Conservation (phyloP, 23 tunicate genomes). For the Trididemnum clinides region DNA sequence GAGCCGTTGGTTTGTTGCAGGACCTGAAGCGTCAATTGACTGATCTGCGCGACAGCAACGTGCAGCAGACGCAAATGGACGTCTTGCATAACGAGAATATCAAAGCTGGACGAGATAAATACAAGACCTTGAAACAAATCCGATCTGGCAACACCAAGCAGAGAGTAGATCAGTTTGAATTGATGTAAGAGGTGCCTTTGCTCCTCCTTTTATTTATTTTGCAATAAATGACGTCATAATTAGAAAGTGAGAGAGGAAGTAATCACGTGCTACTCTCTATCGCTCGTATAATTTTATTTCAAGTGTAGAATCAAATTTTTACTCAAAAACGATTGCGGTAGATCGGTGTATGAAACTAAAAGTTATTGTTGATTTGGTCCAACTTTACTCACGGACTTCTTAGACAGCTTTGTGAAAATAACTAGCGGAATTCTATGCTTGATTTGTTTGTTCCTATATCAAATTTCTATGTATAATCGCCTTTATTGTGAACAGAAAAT, state of each 20-base stretch:
- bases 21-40: constrained; percentile 69
- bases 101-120: constrained; percentile 93
- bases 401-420: too few relatives aligned
- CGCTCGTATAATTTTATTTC: too few relatives aligned
- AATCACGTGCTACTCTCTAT: too few relatives aligned
- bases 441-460: too few relatives aligned
- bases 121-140: constrained; percentile 98
- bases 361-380: background rate
- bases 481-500: background rate
- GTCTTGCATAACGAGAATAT: constrained; percentile 85
- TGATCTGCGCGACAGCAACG: constrained; percentile 75
- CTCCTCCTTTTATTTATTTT: background rate
- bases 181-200: constrained; percentile 43
- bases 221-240: constrained; percentile 3
- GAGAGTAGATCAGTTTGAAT: constrained; percentile 92
- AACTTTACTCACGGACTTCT: background rate
- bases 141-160: constrained; percentile 93
- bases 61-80: constrained; percentile 66
- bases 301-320: too few relatives aligned
- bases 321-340: too few relatives aligned
- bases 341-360: too few relatives aligned
- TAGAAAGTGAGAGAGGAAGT: background rate
- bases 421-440: too few relatives aligned
- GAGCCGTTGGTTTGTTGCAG: too few relatives aligned
- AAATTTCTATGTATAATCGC: background rate